These are phyloP conservation scores for Diarsia mendica DNA, from an alignment of 2,888 invertebrate genomes.

Conservation along the genomic window DNA sequence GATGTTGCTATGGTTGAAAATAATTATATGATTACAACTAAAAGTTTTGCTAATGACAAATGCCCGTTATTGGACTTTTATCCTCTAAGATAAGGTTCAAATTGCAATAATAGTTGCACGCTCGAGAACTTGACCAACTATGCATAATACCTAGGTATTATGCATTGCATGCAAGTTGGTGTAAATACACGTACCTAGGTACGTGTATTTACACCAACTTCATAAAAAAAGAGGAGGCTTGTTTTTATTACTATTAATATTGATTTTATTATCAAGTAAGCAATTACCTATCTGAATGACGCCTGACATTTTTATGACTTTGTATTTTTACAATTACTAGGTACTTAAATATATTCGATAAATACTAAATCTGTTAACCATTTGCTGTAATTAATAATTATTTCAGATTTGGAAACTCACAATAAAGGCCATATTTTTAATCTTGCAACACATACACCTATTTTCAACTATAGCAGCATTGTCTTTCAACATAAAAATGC, in stretches of 20 bases:
- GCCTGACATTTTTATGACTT: slow-evolving; percentile 25
- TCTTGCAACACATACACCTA: slow-evolving; percentile 18
- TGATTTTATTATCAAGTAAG: not conserved
- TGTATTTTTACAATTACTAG: slow-evolving; percentile 9
- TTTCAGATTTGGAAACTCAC: not conserved
- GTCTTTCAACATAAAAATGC: slow-evolving; percentile 10
- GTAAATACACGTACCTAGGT: no score
- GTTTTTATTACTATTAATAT: not conserved
- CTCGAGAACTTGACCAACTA: not conserved
- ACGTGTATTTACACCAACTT: no score
- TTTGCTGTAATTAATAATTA: not conserved
- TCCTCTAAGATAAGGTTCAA: not conserved
- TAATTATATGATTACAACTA: not conserved
- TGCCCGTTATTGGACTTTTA: not conserved
- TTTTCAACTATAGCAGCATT: slow-evolving; percentile 50
- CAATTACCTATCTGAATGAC: not conserved
- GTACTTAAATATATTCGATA: not conserved
- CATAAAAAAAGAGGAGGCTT: not conserved
- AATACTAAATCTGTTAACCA: not conserved
- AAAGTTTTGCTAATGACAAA: not conserved
- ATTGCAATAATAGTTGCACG: not conserved
- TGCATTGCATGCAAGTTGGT: no score
- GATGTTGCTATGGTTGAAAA: slow-evolving; percentile 46
- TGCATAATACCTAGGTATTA: no score
- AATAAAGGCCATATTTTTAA: not conserved